phyloP scores from a whole-genome alignment of 92 coral and sea anemone genomes.

The Blastomussa wellsi region DNA sequence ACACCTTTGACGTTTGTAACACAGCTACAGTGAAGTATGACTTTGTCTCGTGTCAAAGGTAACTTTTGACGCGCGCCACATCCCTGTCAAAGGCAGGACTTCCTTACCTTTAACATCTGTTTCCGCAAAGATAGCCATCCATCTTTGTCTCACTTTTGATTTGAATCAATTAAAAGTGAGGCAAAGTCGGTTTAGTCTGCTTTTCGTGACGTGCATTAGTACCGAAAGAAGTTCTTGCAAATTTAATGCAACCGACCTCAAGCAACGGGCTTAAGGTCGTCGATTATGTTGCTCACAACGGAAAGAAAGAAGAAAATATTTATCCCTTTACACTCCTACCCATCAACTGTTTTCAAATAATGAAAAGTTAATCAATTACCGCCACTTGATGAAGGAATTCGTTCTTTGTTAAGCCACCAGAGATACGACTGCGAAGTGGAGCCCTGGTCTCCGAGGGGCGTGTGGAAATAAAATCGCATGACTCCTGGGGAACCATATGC shows the following conservation, averaged over 20 bases:
- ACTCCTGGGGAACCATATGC: slow-evolving; percentile 88
- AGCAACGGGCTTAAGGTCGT: background rate
- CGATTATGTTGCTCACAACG: background rate
- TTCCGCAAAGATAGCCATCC: too few species aligned
- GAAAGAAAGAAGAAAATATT: background rate
- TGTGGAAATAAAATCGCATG: slow-evolving; percentile 64
- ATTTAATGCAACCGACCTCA: too few species aligned
- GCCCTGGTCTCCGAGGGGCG: slow-evolving; percentile 79
- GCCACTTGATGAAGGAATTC: background rate
- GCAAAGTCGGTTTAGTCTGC: too few species aligned
- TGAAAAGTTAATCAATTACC: background rate
- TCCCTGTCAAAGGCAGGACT: too few species aligned
- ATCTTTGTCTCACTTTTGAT: too few species aligned
- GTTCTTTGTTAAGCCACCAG: slow-evolving; percentile 51
- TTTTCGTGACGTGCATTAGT: too few species aligned
- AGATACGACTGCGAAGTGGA: slow-evolving; percentile 78
- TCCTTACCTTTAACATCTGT: too few species aligned
- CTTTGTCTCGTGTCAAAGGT: too few species aligned
- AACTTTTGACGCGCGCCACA: too few species aligned
- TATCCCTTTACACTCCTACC: background rate
- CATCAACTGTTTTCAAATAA: background rate
- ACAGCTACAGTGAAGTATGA: too few species aligned
- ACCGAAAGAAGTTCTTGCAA: background rate
- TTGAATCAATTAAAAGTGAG: too few species aligned
- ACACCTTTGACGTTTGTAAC: too few species aligned